Evolutionary conservation across 2,797 vertebrate genomes (phyloP).

Genomic region (Mycteria americana): DNA sequence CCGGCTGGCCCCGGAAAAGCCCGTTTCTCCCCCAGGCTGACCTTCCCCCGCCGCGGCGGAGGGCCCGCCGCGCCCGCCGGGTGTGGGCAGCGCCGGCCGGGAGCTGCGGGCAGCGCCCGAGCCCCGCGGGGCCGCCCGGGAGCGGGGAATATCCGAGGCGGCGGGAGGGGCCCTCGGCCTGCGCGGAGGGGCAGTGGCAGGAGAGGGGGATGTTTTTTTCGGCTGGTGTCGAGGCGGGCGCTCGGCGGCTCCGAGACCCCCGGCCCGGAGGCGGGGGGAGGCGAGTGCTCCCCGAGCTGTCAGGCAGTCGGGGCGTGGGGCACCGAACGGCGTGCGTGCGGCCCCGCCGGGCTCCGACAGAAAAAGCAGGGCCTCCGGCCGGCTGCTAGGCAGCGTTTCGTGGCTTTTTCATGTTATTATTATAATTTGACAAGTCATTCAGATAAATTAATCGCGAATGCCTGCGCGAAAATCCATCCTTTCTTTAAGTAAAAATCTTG

Average conservation of each 20-base stretch:
- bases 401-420: not conserved
- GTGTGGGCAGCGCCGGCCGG: not conserved
- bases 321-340: not conserved
- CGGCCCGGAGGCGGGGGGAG: not conserved
- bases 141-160: too few relatives aligned
- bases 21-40: not conserved
- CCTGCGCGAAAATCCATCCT: not conserved
- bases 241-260: not conserved
- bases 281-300: not conserved
- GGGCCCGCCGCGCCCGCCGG: not conserved
- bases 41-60: not conserved
- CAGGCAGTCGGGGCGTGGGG: not conserved
- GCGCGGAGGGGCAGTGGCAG: not conserved
- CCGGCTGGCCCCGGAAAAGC: too few relatives aligned
- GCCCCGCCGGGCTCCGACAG: not conserved
- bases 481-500: not conserved
- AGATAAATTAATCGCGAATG: too few relatives aligned
- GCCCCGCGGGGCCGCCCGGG: not conserved
- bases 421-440: rapidly evolving
- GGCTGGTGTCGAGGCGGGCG: not conserved
- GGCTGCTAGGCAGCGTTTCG: not conserved
- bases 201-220: too few relatives aligned
- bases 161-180: not conserved
- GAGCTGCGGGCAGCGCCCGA: not conserved
- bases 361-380: not conserved